Evolutionary conservation across 1,140 invertebrate genomes (phyloP), one percentile per base, ranked within the genome.

Genomic region (Papilio helenus): DNA sequence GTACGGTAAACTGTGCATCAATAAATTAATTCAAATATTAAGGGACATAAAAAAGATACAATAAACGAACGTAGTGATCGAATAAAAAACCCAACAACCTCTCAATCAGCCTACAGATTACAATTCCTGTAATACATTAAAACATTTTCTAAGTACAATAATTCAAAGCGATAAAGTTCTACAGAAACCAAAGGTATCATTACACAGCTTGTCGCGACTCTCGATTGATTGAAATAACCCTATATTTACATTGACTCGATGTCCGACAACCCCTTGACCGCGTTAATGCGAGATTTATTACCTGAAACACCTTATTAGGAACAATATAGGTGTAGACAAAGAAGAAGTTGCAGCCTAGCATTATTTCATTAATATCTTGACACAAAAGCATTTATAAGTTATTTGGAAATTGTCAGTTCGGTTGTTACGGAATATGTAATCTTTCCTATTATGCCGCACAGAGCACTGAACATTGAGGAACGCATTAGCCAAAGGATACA

Each of bases 221-320:
- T 29, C 12, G 61, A 68, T 34, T 68, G 61, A 29, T 68, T 18
- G 14, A 5, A 29, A 18, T 29, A 68, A 68, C 34, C 61, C 61
- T 68, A 68, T 68, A 68, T 16, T 68, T 68, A 68, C 10, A 55
- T 20, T 68, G 29, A 68, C 23, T 29, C 61, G 23, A 68, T 26
- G 29, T 68, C 23, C 26, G 14, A 68, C 26, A 29, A 68, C 61
- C 61, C 61, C 61, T 68, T 68, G 61, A 68, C 61, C 61, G 61
- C 61, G 61, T 29, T 68, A 68, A 68, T 68, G 14, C 16, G 12
- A 68, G 61, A 68, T 68, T 68, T 68, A 68, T 68, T 4, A 68
- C 23, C 61, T 68, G 61, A 18, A 68, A 68, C 26, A 65, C 61
- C 61, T 68, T 68, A 68, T 68, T 68, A 68, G 0, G 12, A 29